Base-by-base conservation (phyloP, 2,113 vertebrate species). In the Bubo bubo region DNA sequence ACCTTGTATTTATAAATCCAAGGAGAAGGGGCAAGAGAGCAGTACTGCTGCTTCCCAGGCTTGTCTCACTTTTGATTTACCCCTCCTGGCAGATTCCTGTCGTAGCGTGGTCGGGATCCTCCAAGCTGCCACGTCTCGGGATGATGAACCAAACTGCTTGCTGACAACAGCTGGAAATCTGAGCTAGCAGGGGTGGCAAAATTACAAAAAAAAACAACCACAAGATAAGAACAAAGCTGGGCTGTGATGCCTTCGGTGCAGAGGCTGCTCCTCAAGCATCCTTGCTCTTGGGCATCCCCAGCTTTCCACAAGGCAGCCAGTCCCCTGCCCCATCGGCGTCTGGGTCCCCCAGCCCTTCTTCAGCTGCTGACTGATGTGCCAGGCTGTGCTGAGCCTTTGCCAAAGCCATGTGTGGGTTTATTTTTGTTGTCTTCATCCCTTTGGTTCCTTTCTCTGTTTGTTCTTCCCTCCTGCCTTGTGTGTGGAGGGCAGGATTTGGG, bases 281-380 rank as follows among this genome's bases (percentile, higher is more conserved):
- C 45, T 72, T 81, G 39, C 66, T 94, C n/a, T 77, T 39, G 11
- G 21, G 43, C 62, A 68, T 27, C 21, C 58, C 16, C 13, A 41
- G 22, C 43, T 82, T 77, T 68, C n/a, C 52, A 28, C 6, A 2
- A 16, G 6, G 70, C 68, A 55, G 66, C 55, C 0, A 0, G 13
- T 79, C 8, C 49, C 18, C 64, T 21, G 2, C 32, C 35, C n/a
- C 24, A 27, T 20, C 34, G 17, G 17, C 9, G 10, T 10, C 24
- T 23, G 30, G 43, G n/a, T 60, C 4, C 12, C 16, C 20, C 47
- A 47, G 11, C 35, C 71, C 75, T 66, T 56, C 49, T 43, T 50
- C 58, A 18, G 24, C 47, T 26, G 37, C 62, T 6, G 35, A 14
- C 15, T 0, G 0, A 3, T 2, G 24, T 10, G 11, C 41, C 2